Evolutionary conservation across 2,113 vertebrate genomes (phyloP).

Genomic region (Lasiurus borealis): DNA sequence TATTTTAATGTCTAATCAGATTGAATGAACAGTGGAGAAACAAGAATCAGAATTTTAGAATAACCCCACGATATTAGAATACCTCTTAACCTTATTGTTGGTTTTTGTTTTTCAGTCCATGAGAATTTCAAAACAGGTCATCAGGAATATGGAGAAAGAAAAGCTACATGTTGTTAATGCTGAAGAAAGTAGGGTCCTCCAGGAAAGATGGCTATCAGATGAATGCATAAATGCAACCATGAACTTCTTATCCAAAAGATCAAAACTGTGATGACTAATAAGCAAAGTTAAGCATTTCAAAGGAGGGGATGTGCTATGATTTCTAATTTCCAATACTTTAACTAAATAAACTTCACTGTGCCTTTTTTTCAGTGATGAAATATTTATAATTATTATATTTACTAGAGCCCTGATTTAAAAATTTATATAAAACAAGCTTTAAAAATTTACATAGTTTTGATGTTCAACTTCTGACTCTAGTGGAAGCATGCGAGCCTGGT

Average conservation of each 20-base stretch:
- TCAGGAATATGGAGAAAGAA: constrained; percentile 90
- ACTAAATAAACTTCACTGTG: not conserved
- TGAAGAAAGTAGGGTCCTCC: constrained; percentile 89
- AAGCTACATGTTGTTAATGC: constrained; percentile 89
- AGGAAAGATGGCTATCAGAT: constrained; percentile 90
- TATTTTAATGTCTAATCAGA: not conserved
- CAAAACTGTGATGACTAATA: constrained; percentile 86
- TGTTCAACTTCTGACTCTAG: not conserved
- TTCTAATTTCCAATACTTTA: not conserved
- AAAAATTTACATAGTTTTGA: not conserved
- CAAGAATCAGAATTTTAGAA: not conserved
- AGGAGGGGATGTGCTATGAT: not conserved
- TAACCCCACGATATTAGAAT: not conserved
- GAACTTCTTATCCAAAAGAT: constrained; percentile 91
- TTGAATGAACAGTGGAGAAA: not conserved
- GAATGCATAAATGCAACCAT: constrained; percentile 91
- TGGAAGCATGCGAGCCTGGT: not conserved
- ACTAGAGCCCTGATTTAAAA: not conserved
- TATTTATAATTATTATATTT: not conserved
- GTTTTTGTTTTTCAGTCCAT: constrained; percentile 87
- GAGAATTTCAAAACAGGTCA: constrained; percentile 92
- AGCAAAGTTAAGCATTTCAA: not conserved
- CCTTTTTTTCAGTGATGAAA: not conserved
- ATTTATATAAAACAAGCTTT: not conserved
- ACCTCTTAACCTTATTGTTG: not conserved